Evolutionary conservation across 2,888 invertebrate genomes (phyloP).

Genomic region (Idaea dimidiata): DNA sequence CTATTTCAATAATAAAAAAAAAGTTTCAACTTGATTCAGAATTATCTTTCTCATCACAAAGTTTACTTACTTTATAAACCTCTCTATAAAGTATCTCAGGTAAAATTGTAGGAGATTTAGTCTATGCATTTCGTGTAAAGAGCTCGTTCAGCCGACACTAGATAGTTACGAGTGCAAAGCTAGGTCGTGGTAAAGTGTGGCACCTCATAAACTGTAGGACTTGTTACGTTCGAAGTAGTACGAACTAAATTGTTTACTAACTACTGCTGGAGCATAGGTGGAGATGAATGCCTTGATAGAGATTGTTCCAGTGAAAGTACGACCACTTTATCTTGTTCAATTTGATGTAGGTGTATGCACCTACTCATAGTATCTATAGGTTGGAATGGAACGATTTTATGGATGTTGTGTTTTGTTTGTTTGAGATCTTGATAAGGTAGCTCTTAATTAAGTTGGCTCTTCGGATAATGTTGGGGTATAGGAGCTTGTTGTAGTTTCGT

Average conservation of each 20-base stretch:
- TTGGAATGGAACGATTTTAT: neutral
- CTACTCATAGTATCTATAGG: neutral
- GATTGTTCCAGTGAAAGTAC: neutral
- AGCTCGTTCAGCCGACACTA: conserved; percentile 29
- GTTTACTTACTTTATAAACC: conserved; percentile 7
- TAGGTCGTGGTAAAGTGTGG: conserved; percentile 31
- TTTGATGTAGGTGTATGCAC: neutral
- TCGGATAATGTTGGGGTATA: neutral
- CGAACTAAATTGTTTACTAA: neutral
- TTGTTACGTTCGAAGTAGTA: conserved; percentile 20
- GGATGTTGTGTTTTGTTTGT: neutral
- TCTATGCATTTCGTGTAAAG: conserved; percentile 31
- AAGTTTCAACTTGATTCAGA: neutral
- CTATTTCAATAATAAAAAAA: neutral
- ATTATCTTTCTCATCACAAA: neutral
- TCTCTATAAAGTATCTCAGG: conserved; percentile 24
- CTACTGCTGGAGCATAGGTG: neutral
- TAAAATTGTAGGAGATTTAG: conserved; percentile 30
- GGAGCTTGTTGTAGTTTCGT: no score
- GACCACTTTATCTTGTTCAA: neutral
- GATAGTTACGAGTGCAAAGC: conserved; percentile 27
- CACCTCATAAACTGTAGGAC: conserved; percentile 29
- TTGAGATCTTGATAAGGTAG: neutral
- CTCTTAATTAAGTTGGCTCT: conserved; percentile 9
- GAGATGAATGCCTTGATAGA: neutral